These are phyloP conservation scores for Tragelaphus imberbis DNA, from an alignment of 2,113 vertebrate species.

Conservation along the genomic window DNA sequence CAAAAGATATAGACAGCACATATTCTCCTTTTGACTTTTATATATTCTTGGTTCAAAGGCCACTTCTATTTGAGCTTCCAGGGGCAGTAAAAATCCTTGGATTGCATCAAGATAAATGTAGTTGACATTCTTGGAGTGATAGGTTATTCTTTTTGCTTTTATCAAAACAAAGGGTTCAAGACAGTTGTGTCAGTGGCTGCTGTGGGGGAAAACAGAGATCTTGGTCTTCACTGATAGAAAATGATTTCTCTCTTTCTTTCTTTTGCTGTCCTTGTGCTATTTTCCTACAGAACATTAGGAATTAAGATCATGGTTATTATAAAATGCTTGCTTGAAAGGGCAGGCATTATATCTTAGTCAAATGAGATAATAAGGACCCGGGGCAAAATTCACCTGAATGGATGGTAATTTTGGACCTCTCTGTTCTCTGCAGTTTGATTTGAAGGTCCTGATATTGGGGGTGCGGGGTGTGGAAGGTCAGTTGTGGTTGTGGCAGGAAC, in stretches of 20 bases:
- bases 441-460: background rate
- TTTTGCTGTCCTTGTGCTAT: background rate
- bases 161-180: conserved; percentile 9
- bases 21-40: background rate
- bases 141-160: background rate
- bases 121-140: background rate
- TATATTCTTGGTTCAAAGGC: conserved; percentile 30
- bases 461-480: background rate
- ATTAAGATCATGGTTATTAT: background rate
- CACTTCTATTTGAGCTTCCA: conserved; percentile 25
- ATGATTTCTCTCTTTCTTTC: background rate
- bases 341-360: background rate
- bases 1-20: background rate
- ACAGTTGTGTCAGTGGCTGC: background rate
- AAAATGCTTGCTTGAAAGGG: conserved; percentile 31
- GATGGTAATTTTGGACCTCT: background rate
- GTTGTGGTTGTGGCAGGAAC: background rate
- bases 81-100: background rate
- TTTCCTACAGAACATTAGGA: background rate
- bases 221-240: conserved; percentile 6
- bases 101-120: background rate
- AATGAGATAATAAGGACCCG: background rate
- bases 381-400: background rate
- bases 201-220: background rate
- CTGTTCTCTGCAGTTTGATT: conserved; percentile 4